Conservation (phyloP, 1,140 invertebrate genomes). For the Drosophila persimilis region DNA sequence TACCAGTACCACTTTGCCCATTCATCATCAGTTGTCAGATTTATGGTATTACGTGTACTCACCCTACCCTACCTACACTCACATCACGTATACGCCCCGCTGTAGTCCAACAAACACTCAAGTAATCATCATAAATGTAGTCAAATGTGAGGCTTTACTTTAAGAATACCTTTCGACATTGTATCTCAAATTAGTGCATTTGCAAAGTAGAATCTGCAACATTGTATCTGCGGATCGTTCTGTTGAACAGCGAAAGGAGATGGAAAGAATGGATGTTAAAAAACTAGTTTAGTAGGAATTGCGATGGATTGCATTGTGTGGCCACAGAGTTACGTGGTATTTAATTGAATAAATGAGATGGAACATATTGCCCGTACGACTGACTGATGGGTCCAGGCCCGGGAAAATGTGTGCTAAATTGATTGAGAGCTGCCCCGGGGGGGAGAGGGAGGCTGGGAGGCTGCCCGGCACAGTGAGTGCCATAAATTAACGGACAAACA, state of each 20-base stretch:
- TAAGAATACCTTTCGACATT: slow-evolving; percentile 22
- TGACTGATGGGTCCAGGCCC: too few relatives aligned
- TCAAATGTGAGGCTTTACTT: too few relatives aligned
- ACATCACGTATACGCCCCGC: too few relatives aligned
- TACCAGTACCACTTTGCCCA: background rate
- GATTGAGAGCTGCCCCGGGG: slow-evolving; percentile 48
- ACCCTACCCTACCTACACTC: too few relatives aligned
- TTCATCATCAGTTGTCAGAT: too few relatives aligned
- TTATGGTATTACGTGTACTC: too few relatives aligned
- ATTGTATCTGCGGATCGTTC: slow-evolving; percentile 24
- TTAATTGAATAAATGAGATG: slow-evolving; percentile 68
- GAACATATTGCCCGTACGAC: slow-evolving; percentile 8
- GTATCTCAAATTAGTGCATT: slow-evolving; percentile 40
- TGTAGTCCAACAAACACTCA: too few relatives aligned
- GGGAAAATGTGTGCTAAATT: slow-evolving; percentile 70
- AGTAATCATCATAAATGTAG: too few relatives aligned
- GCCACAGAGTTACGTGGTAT: slow-evolving; percentile 58
- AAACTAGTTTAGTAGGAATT: slow-evolving; percentile 80
- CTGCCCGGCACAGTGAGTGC: slow-evolving; percentile 31
- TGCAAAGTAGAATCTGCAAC: slow-evolving; percentile 1
- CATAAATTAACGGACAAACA: slow-evolving; percentile 64
- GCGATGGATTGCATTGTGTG: slow-evolving; percentile 8
- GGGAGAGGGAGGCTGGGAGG: background rate
- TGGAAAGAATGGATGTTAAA: slow-evolving; percentile 19
- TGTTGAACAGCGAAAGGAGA: slow-evolving; percentile 9